Percentiles rank a stretch among this genome's conserved stretches.
Evolutionary conservation across 92 coral and sea anemone genomes (phyloP).

Genomic region (Porites cylindrica): DNA sequence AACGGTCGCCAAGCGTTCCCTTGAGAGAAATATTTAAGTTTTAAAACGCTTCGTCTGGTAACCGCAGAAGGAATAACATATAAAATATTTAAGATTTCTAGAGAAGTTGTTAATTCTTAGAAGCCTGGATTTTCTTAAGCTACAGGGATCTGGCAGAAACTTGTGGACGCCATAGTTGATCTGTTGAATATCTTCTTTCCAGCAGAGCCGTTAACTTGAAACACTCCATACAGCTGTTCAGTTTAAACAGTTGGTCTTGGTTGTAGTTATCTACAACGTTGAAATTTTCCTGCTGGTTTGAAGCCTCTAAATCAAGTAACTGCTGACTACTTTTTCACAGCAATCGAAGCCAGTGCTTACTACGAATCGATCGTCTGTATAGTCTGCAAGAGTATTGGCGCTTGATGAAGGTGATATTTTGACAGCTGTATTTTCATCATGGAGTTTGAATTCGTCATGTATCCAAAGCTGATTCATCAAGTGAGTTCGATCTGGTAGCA

Average conservation of each 20-base stretch:
- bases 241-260: not conserved
- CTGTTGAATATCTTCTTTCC: not conserved
- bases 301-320: not conserved
- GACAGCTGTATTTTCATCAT: too few relatives aligned
- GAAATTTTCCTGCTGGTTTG: not conserved
- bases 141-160: not conserved
- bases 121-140: not conserved
- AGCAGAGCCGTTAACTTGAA: too few relatives aligned
- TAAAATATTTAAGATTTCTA: conserved; percentile 28
- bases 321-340: not conserved
- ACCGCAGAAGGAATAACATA: conserved; percentile 17
- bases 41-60: conserved; percentile 29
- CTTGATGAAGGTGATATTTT: not conserved
- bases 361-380: not conserved
- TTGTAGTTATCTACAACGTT: not conserved
- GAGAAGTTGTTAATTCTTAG: not conserved
- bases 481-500: not conserved
- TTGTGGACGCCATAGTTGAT: conserved; percentile 32
- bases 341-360: not conserved
- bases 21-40: conserved; percentile 44
- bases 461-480: not conserved
- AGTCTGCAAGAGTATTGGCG: not conserved
- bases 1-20: conserved; percentile 78
- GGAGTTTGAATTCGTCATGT: conserved; percentile 6
- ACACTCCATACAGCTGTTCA: conserved; percentile 1